Conservation (phyloP, 2,888 invertebrate species). For the Stenichneumon culpator region DNA sequence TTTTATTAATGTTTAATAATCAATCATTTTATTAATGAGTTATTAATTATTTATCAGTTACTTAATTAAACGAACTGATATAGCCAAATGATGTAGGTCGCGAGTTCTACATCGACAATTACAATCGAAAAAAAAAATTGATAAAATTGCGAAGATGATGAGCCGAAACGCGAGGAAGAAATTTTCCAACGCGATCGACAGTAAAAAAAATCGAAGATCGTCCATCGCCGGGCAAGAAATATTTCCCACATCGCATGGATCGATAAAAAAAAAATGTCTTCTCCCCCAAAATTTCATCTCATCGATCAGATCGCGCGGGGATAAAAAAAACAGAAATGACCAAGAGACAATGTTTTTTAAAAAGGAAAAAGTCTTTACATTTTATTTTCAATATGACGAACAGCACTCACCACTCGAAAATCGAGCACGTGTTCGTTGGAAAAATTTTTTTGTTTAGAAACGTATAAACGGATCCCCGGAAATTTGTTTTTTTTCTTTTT, state of each 20-base stretch:
- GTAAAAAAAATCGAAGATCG: slow-evolving; percentile 61
- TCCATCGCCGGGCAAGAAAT: slow-evolving; percentile 37
- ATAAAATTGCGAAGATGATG: slow-evolving; percentile 68
- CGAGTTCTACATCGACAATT: slow-evolving; percentile 79
- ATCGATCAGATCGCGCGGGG: neutral
- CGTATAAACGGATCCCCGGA: slow-evolving; percentile 72
- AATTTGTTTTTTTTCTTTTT: slow-evolving; percentile 16
- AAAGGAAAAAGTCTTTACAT: slow-evolving; percentile 54
- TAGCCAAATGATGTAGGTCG: slow-evolving; percentile 75
- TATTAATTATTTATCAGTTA: too few species aligned
- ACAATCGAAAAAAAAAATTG: slow-evolving; percentile 74
- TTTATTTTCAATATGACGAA: slow-evolving; percentile 61
- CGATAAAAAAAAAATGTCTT: slow-evolving; percentile 62
- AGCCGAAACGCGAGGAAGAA: slow-evolving; percentile 50
- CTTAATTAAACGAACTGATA: too few species aligned
- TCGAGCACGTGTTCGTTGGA: slow-evolving; percentile 38
- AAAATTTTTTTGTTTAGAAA: slow-evolving; percentile 73
- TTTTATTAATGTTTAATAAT: too few species aligned
- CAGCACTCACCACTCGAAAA: slow-evolving; percentile 45
- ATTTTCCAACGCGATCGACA: slow-evolving; percentile 18
- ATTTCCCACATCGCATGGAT: slow-evolving; percentile 75
- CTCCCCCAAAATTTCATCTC: neutral
- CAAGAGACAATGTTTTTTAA: slow-evolving; percentile 15
- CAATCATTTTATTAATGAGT: too few species aligned
- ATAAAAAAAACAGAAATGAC: slow-evolving; percentile 2